A percentile compares a stretch with the other conserved stretches of the same genome.
phyloP scores from a whole-genome alignment of 2,113 vertebrate genomes.

The Cathartes aura region DNA sequence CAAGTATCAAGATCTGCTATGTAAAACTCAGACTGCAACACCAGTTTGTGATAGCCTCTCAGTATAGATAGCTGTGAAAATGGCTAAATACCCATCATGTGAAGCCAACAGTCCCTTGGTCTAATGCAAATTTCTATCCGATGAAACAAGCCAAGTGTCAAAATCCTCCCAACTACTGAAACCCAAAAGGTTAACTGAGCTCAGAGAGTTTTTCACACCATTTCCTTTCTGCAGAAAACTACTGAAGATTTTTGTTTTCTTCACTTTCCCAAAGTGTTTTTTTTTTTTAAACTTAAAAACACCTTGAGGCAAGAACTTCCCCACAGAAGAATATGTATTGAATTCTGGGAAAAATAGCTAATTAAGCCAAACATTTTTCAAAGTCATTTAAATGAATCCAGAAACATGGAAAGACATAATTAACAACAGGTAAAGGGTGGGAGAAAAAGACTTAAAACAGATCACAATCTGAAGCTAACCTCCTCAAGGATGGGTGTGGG shows the following conservation, averaged over 20 bases:
- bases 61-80: fast-evolving
- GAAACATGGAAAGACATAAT: neutral
- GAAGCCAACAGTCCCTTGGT: neutral
- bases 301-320: neutral
- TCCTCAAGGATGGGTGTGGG: neutral
- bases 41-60: neutral
- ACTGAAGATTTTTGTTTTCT: neutral
- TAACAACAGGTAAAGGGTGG: neutral
- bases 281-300: neutral
- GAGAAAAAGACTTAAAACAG: neutral
- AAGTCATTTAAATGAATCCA: neutral
- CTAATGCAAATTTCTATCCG: no score
- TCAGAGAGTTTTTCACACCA: neutral
- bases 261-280: neutral
- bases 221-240: neutral
- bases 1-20: neutral
- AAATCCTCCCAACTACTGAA: neutral
- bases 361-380: neutral
- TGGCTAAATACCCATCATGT: fast-evolving
- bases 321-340: neutral
- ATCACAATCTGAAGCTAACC: neutral
- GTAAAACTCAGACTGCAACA: neutral
- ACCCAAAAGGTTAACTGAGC: neutral
- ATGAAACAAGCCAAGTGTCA: neutral
- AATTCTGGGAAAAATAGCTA: neutral